phyloP scores from a whole-genome alignment of 2,797 vertebrate genomes.

The Nannoperca obscura region DNA sequence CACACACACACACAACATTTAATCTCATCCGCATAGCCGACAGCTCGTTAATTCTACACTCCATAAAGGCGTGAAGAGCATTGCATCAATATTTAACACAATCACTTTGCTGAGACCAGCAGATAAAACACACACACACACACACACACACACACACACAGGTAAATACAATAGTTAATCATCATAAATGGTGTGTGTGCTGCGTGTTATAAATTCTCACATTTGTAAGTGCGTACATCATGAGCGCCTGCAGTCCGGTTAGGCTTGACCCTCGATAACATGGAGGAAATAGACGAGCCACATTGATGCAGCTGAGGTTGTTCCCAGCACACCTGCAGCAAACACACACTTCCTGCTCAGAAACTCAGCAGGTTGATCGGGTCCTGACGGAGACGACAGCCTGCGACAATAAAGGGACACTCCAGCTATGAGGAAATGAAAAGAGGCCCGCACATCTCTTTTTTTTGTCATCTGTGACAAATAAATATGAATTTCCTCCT shows the following conservation, averaged over 20 bases:
- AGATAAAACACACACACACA: conserved; percentile 52
- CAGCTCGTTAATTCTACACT: conserved; percentile 80
- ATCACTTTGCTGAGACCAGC: conserved; percentile 73
- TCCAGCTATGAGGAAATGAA: conserved; percentile 46
- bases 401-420: background rate
- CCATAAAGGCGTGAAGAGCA: conserved; percentile 74
- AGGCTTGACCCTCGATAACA: background rate
- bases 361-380: conserved; percentile 54
- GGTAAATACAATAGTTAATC: conserved; percentile 69
- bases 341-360: conserved; percentile 24
- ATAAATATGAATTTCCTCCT: background rate
- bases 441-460: background rate
- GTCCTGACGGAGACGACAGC: conserved; percentile 16
- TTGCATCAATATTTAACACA: conserved; percentile 76
- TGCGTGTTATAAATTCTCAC: conserved; percentile 27
- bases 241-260: background rate
- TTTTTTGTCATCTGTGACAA: background rate
- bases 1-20: conserved; percentile 54
- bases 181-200: conserved; percentile 53
- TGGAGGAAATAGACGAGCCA: background rate
- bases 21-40: conserved; percentile 66
- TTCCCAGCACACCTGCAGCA: conserved; percentile 16
- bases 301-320: background rate
- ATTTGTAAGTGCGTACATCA: conserved; percentile 5
- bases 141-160: conserved; percentile 29